These are phyloP conservation scores for Apantesis nais DNA, from an alignment of 2,888 invertebrate species.

Conservation along the genomic window DNA sequence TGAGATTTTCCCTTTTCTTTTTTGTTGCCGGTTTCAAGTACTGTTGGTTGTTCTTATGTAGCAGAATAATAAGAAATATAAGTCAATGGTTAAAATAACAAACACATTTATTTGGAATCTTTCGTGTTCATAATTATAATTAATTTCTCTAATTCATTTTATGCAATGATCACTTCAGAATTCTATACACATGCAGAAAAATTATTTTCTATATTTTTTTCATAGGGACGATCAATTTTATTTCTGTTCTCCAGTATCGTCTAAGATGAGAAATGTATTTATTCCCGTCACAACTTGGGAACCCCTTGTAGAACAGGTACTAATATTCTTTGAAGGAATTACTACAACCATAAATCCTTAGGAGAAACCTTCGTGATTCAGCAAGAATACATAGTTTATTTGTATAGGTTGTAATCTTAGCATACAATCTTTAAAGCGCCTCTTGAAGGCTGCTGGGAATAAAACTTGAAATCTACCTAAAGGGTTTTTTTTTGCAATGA, in stretches of 20 bases:
- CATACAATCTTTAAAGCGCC: neutral
- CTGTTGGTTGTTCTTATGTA: conserved; percentile 74
- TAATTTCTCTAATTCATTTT: neutral
- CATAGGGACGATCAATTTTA: neutral
- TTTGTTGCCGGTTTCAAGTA: conserved; percentile 79
- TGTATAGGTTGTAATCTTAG: neutral
- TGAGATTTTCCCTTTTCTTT: conserved; percentile 74
- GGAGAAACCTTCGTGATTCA: neutral
- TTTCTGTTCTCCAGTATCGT: neutral
- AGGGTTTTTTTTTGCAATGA: neutral
- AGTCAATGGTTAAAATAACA: conserved; percentile 50
- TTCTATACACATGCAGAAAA: neutral
- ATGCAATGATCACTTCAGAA: neutral
- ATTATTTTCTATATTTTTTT: neutral
- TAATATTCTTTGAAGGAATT: neutral
- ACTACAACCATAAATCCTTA: neutral
- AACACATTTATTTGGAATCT: conserved; percentile 23
- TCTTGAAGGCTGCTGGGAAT: neutral
- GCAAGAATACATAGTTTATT: neutral
- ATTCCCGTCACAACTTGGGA: neutral
- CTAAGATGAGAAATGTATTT: neutral
- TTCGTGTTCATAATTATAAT: conserved; percentile 10
- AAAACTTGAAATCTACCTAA: neutral
- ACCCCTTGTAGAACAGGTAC: neutral
- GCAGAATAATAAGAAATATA: conserved; percentile 57